phyloP scores from a whole-genome alignment of 2,888 invertebrate genomes.

The Pharmacophagus antenor region DNA sequence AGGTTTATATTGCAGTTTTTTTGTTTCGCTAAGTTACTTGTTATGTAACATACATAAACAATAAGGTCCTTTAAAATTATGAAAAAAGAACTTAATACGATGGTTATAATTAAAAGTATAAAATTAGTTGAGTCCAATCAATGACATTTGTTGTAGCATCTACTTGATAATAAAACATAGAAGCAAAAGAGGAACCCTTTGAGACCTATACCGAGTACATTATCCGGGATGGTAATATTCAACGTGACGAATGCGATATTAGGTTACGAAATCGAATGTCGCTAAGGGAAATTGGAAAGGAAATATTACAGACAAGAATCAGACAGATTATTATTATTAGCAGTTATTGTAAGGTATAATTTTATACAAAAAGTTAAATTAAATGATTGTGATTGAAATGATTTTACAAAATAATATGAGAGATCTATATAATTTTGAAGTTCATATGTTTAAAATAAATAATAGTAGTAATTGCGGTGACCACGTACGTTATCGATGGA shows the following conservation, averaged over 20 bases:
- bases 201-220: constrained; percentile 12
- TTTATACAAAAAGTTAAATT: background rate
- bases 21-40: too few relatives aligned
- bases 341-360: constrained; percentile 5
- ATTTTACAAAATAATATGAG: too few relatives aligned
- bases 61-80: too few relatives aligned
- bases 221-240: constrained; percentile 23
- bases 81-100: too few relatives aligned
- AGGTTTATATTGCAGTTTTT: too few relatives aligned
- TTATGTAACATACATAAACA: too few relatives aligned
- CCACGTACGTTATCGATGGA: too few relatives aligned
- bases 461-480: too few relatives aligned
- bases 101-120: too few relatives aligned
- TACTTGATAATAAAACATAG: background rate
- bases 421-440: too few relatives aligned
- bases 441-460: too few relatives aligned
- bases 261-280: constrained; percentile 27
- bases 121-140: background rate
- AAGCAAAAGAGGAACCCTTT: background rate
- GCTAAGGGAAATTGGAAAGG: constrained; percentile 24
- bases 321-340: constrained; percentile 1
- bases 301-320: constrained; percentile 23
- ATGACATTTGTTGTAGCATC: background rate
- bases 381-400: background rate
- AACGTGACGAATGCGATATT: constrained; percentile 27